Base-by-base conservation (phyloP, 2,113 vertebrate genomes). In the Psittacara wagleri region DNA sequence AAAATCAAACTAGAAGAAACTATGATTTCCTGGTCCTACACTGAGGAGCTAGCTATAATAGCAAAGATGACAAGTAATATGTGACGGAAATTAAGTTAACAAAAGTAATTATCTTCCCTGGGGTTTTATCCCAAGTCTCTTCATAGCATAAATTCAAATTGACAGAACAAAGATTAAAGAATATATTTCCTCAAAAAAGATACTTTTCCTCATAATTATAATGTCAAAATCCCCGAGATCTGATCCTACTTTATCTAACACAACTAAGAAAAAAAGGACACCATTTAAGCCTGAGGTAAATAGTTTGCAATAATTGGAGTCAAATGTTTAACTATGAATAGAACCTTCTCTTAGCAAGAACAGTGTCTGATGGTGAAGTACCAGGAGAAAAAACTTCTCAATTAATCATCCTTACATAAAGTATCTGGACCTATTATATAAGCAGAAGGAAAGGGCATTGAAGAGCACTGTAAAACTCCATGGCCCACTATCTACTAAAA, bases 361-460 rank as follows among this genome's bases (percentile, higher is more conserved):
- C 12, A 68, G 33, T 28, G 39, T 52, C 43, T 70, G 39, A 83
- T 12, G 24, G 74, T n/a, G 76, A 25, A 93, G 48, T 12, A 95
- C 20, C 20, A 83, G 54, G 17, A 91, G 27, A 72, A 95, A 85
- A 81, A 67, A 20, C 25, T 51, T 37, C 57, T 88, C 82, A 90
- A 57, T 92, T 97, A 96, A 83, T 64, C 86, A 89, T 11, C 80
- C 76, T 96, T 92, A 95, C 35, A 55, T 92, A 91, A 96, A 94
- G 52, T 48, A 92, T 41, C 44, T 37, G 24, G 35, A 55, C 17
- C 4, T 63, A 84, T 92, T 94, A 96, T 27, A 37, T 64, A 95
- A 93, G 39, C 52, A 83, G 51, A 90, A 96, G 17, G 35, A 95
- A 82, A 86, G 62, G 48, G 15, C 43, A 88, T 7, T 23, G 46